A percentile compares a stretch with the other conserved stretches of the same genome.
Conservation (phyloP, 2,797 vertebrate genomes). For the Garrulus glandarius region DNA sequence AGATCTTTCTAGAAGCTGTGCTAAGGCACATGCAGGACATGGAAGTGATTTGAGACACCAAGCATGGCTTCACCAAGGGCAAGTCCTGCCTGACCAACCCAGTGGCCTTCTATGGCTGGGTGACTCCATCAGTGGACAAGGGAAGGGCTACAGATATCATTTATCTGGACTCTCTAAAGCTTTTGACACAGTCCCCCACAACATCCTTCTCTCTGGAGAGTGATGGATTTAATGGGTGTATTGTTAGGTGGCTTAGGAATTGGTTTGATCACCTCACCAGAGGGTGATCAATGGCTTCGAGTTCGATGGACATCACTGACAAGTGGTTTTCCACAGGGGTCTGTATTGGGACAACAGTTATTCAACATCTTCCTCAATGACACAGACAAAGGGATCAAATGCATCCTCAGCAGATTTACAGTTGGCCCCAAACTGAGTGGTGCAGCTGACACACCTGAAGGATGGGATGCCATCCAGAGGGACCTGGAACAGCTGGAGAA, state of each 20-base stretch:
- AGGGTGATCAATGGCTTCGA: background rate
- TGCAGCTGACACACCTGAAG: background rate
- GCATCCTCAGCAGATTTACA: background rate
- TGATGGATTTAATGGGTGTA: background rate
- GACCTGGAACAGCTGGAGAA: background rate
- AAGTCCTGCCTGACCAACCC: background rate
- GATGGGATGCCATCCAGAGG: background rate
- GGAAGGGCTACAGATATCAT: background rate
- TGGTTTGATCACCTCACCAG: too few relatives aligned
- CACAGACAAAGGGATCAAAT: fast-evolving
- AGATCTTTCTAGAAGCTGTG: background rate
- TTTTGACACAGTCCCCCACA: background rate
- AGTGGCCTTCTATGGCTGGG: background rate
- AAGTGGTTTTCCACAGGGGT: background rate
- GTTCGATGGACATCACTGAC: too few relatives aligned
- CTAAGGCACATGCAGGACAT: background rate
- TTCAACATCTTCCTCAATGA: background rate
- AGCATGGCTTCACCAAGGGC: background rate
- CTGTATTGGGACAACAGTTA: background rate
- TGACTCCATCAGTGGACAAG: background rate
- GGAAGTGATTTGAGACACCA: background rate
- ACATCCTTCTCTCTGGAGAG: background rate
- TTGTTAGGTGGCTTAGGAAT: background rate
- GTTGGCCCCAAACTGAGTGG: background rate
- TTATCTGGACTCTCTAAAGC: background rate